Conservation (phyloP, 2,113 vertebrate species). For the Crotalus tigris region DNA sequence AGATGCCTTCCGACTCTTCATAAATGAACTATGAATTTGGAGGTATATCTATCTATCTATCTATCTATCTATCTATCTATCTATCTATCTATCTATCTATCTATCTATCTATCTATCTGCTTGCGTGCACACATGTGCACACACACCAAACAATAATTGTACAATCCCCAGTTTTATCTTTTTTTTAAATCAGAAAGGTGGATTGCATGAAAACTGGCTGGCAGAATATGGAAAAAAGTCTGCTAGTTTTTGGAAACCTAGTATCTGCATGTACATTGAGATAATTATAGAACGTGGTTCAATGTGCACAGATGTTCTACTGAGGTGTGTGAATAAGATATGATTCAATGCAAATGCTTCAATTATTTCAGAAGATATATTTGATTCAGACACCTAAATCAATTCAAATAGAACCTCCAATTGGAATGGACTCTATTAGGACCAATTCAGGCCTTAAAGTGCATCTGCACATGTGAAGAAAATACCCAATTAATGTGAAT, state of each 20-base stretch:
- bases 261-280: background rate
- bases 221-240: background rate
- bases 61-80: background rate
- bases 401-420: background rate
- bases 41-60: background rate
- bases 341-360: background rate
- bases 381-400: background rate
- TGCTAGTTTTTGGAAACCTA: background rate
- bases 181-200: background rate
- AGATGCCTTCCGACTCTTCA: slow-evolving; percentile 44
- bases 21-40: slow-evolving; percentile 16
- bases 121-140: slow-evolving; percentile 3
- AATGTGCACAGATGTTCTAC: background rate
- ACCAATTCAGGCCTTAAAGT: background rate
- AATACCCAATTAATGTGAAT: background rate
- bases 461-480: background rate
- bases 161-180: slow-evolving; percentile 30
- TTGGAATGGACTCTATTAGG: background rate
- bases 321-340: background rate
- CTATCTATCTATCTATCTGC: background rate
- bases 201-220: background rate
- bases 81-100: background rate
- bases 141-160: slow-evolving; percentile 31
- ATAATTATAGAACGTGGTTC: background rate
- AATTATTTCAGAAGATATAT: background rate